A percentile compares a stretch with the other conserved stretches of the same genome.
Evolutionary conservation across 2,888 invertebrate species (phyloP).

Genomic region (Stictocephala bisonia): DNA sequence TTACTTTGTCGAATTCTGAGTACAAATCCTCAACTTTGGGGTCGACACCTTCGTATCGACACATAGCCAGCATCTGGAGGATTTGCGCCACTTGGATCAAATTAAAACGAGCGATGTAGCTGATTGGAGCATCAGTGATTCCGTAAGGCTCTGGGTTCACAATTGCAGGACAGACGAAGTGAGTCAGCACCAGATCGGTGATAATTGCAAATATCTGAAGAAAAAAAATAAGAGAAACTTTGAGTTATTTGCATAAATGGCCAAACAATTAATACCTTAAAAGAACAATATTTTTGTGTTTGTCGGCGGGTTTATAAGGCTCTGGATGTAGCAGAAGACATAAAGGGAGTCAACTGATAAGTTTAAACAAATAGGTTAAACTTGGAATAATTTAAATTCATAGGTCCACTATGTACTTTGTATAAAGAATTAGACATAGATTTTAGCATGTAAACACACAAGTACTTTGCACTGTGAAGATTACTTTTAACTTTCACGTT

Average conservation of each 20-base stretch:
- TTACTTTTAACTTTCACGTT: no score
- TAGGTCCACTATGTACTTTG: no score
- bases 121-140: constrained; percentile 92
- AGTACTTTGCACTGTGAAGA: no score
- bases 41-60: constrained; percentile 85
- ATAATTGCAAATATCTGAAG: constrained; percentile 73
- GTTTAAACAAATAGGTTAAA: no score
- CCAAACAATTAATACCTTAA: neutral
- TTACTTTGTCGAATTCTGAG: constrained; percentile 79
- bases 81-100: constrained; percentile 92
- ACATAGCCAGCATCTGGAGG: constrained; percentile 89
- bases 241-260: neutral
- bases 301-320: neutral
- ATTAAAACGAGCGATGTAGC: constrained; percentile 90
- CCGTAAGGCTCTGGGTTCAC: constrained; percentile 96
- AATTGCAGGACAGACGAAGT: constrained; percentile 96
- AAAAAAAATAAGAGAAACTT: constrained; percentile 34
- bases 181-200: constrained; percentile 91
- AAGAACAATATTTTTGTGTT: neutral
- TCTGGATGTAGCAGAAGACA: neutral
- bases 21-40: constrained; percentile 80
- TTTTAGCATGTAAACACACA: no score
- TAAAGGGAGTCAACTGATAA: no score
- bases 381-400: no score
- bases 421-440: no score